Evolutionary conservation across 2,797 vertebrate species (phyloP).

Genomic region (Falco cherrug): DNA sequence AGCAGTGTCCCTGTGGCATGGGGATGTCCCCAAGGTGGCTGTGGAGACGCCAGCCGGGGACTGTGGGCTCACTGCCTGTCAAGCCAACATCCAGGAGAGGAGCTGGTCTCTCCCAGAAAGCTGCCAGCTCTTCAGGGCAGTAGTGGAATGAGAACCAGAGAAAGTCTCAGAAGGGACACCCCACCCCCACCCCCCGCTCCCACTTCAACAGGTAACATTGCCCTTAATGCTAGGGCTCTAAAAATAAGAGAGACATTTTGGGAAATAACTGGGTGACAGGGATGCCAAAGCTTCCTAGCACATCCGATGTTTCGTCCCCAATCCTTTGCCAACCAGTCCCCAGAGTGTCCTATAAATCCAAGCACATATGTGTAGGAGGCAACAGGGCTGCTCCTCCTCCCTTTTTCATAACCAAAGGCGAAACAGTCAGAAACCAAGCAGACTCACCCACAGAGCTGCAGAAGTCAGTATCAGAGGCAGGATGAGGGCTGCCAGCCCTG

Average conservation of each 20-base stretch:
- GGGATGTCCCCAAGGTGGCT: not conserved
- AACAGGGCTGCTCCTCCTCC: not conserved
- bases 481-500: not conserved
- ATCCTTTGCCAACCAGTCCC: not conserved
- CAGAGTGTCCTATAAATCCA: not conserved
- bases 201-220: not conserved
- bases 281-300: not conserved
- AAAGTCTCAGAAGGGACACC: not conserved
- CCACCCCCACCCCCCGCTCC: not conserved
- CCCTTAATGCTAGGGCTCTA: not conserved
- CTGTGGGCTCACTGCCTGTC: not conserved
- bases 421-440: constrained; percentile 6
- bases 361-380: not conserved
- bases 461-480: not conserved
- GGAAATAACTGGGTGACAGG: not conserved
- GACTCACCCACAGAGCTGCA: not conserved
- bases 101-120: not conserved
- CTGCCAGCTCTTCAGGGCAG: not conserved
- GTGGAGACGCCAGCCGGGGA: not conserved
- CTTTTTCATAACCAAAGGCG: not conserved
- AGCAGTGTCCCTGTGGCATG: accelerated
- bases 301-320: not conserved
- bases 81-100: not conserved
- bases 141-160: not conserved
- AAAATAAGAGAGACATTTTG: not conserved